Conservation (phyloP, 2,888 invertebrate species). For the Eristalis arbustorum region DNA sequence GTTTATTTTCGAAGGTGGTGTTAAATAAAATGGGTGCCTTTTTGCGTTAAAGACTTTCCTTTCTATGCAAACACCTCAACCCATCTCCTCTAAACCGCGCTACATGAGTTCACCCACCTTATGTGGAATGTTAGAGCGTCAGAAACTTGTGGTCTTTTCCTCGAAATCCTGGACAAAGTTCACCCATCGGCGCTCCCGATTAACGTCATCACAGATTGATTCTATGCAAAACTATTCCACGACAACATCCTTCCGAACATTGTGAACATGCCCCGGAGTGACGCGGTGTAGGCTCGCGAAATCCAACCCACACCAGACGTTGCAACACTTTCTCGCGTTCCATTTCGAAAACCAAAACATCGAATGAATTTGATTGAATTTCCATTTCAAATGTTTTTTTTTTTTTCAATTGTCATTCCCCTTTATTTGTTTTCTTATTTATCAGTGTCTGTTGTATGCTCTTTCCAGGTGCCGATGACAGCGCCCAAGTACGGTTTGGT, state of each 20-base stretch:
- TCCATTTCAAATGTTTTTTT: constrained; percentile 49
- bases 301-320: neutral
- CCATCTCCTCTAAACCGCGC: too few species aligned
- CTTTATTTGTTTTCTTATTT: neutral
- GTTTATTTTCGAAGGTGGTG: too few species aligned
- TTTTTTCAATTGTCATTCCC: neutral
- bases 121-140: neutral
- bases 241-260: neutral
- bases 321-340: neutral
- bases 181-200: neutral
- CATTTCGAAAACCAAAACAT: constrained; percentile 6
- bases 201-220: neutral
- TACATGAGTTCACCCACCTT: too few species aligned
- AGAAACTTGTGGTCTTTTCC: neutral
- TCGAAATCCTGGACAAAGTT: neutral
- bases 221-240: neutral
- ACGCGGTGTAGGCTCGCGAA: too few species aligned
- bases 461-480: constrained; percentile 47
- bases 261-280: neutral
- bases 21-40: too few species aligned
- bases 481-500: neutral
- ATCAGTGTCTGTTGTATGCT: constrained; percentile 14
- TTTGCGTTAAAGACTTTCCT: too few species aligned
- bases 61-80: too few species aligned
- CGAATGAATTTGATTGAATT: constrained; percentile 27